Percentiles rank a stretch among this genome's conserved stretches.
phyloP scores from a whole-genome alignment of 2,797 vertebrate species.

The Lycodopsis pacificus region DNA sequence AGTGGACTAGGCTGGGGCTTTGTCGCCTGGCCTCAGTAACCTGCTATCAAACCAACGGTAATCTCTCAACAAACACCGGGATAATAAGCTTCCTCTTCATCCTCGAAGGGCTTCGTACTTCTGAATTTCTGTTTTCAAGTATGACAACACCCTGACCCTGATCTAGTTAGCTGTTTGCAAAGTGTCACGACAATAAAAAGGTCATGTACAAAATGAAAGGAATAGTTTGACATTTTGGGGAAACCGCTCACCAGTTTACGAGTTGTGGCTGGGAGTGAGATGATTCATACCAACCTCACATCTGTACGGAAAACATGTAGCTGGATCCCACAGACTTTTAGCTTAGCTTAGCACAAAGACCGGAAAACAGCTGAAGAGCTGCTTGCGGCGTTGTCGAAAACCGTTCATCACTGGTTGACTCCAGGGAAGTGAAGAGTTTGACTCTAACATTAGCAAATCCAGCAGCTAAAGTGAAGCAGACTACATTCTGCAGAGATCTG shows the following conservation, averaged over 20 bases:
- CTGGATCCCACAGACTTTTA: background rate
- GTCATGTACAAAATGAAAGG: background rate
- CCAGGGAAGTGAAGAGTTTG: background rate
- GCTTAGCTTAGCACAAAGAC: background rate
- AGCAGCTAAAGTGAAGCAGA: background rate
- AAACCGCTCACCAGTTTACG: background rate
- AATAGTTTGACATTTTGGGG: background rate
- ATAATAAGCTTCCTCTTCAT: conserved; percentile 8
- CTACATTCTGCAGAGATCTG: background rate
- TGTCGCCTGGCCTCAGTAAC: conserved; percentile 2
- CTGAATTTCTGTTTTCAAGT: background rate
- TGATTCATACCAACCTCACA: background rate
- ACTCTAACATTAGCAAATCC: background rate
- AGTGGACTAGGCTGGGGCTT: conserved; percentile 21
- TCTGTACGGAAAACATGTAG: background rate
- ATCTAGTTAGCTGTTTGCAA: background rate
- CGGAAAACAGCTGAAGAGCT: background rate
- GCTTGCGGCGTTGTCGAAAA: too few relatives aligned
- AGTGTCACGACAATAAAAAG: background rate
- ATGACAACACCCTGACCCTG: background rate
- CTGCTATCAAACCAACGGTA: background rate
- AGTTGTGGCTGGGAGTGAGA: background rate
- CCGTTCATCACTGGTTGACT: background rate
- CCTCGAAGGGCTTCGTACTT: background rate
- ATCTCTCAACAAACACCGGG: conserved; percentile 10